Conservation (phyloP, 2,113 vertebrate genomes). For the Solenodon paradoxus region DNA sequence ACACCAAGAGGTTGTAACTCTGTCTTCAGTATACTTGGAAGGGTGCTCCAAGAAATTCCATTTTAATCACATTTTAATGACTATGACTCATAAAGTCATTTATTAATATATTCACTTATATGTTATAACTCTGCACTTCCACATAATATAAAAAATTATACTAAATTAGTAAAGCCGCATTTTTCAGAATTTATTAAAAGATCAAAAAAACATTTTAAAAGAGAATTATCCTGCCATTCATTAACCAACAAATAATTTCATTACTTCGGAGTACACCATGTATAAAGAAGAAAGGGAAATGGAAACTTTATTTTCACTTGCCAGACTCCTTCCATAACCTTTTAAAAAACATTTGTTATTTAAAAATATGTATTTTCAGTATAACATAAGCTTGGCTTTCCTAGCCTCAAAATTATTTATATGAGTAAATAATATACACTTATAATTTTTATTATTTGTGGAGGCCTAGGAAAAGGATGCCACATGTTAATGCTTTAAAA, state of each 20-base stretch:
- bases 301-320: neutral
- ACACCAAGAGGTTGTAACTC: neutral
- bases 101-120: neutral
- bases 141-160: neutral
- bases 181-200: slow-evolving; percentile 1
- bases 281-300: slow-evolving; percentile 22
- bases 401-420: slow-evolving; percentile 31
- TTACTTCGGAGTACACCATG: neutral
- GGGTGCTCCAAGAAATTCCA: neutral
- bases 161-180: neutral
- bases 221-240: neutral
- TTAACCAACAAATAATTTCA: neutral
- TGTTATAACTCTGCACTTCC: neutral
- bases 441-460: slow-evolving; percentile 47
- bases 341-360: slow-evolving; percentile 17
- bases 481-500: slow-evolving; percentile 46
- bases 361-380: neutral
- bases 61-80: neutral
- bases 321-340: neutral
- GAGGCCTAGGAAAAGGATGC: neutral
- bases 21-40: neutral
- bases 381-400: neutral
- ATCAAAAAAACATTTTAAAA: slow-evolving; percentile 10
- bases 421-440: neutral
- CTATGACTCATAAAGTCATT: neutral